phyloP scores from a whole-genome alignment of 2,888 invertebrate species.

The Diloba caeruleocephala region DNA sequence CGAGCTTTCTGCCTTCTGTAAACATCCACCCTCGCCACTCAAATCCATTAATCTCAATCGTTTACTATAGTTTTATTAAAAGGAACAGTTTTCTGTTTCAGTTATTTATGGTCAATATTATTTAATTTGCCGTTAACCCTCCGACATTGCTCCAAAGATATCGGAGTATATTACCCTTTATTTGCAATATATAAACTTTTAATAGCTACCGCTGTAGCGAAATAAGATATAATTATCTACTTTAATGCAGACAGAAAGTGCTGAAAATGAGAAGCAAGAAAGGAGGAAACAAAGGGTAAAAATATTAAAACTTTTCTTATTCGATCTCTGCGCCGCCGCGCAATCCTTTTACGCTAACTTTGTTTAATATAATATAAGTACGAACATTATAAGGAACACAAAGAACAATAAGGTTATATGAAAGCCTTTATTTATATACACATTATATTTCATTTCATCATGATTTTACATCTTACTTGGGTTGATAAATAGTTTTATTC shows the following conservation, averaged over 20 bases:
- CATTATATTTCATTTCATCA: neutral
- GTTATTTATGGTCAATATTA: too few relatives aligned
- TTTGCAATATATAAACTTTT: constrained; percentile 12
- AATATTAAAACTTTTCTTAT: constrained; percentile 79
- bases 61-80: too few relatives aligned
- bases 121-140: neutral
- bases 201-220: neutral
- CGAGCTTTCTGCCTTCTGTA: too few relatives aligned
- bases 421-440: constrained; percentile 17
- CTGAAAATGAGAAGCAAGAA: constrained; percentile 67
- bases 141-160: neutral
- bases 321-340: constrained; percentile 65
- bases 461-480: constrained; percentile 1
- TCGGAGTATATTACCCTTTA: constrained; percentile 7
- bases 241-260: constrained; percentile 46
- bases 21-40: too few relatives aligned
- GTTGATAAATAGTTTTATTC: too few relatives aligned
- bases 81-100: too few relatives aligned
- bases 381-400: constrained; percentile 21
- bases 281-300: constrained; percentile 61
- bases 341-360: constrained; percentile 75
- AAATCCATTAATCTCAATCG: too few relatives aligned
- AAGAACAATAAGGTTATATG: constrained; percentile 18
- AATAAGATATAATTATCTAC: constrained; percentile 31
- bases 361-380: constrained; percentile 64